phyloP scores from a whole-genome alignment of 2,797 vertebrate species.

The Myotis planiceps region DNA sequence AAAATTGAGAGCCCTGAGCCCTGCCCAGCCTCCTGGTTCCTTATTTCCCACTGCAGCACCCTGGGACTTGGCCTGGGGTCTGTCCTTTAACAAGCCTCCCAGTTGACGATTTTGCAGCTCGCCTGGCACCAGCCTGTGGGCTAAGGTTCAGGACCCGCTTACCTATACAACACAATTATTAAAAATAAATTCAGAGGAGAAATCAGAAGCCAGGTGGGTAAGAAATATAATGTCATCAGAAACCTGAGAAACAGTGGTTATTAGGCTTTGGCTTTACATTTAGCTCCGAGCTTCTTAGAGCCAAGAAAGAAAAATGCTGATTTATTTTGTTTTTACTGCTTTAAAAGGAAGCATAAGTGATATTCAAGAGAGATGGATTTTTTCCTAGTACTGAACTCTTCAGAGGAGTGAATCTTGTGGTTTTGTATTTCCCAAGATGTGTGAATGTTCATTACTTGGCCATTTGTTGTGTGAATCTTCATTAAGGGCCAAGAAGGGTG shows the following conservation, averaged over 20 bases:
- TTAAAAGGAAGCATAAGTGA: neutral
- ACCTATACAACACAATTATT: slow-evolving; percentile 39
- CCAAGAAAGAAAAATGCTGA: neutral
- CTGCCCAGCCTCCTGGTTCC: neutral
- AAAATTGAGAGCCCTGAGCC: neutral
- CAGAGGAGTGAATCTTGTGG: neutral
- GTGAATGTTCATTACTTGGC: slow-evolving; percentile 42
- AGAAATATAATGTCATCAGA: slow-evolving; percentile 34
- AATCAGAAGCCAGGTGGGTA: neutral
- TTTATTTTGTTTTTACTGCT: slow-evolving; percentile 19
- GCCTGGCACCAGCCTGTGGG: neutral
- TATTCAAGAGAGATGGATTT: neutral
- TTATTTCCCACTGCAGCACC: neutral
- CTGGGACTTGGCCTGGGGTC: neutral
- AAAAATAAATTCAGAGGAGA: slow-evolving; percentile 38
- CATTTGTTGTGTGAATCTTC: neutral
- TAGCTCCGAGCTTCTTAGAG: slow-evolving; percentile 10
- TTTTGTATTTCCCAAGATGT: slow-evolving; percentile 39
- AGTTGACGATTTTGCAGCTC: neutral
- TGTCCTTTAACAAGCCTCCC: neutral
- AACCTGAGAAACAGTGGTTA: neutral
- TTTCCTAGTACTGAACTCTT: neutral
- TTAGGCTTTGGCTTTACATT: slow-evolving; percentile 44
- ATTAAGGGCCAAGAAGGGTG: neutral
- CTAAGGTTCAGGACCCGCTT: neutral